Base-by-base conservation (phyloP, 2,888 invertebrate species). In the Andricus quercusramuli region DNA sequence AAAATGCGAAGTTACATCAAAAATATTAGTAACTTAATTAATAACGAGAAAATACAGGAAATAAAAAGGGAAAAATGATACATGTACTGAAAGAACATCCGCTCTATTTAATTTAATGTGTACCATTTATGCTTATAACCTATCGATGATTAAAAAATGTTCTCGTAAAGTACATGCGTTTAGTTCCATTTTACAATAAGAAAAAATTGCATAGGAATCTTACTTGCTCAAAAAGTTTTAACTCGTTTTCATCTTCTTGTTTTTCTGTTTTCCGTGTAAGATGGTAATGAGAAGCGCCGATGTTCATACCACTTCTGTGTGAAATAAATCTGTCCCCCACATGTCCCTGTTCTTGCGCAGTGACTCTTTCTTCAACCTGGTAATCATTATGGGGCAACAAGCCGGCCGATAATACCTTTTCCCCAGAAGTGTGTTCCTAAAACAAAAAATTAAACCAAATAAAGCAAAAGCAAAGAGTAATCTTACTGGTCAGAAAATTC, bases 251-350 rank as follows among this genome's bases (percentile, higher is more conserved):
- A 6, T 77, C 62, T 1, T 51, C 68, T 1, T 20, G 65, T 6
- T 79, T 65, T 15, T 79, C 59, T 0, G 59, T 6, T 29, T 78
- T 32, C 9, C 76, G 83, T 11, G 62, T 86, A 9, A 88, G 82
- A 25, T 84, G 76, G 77, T 87, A 85, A 80, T 87, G 84, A 9
- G 89, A 83, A 5, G 84, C 86, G 5, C 89, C 90, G 29, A 85
- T 20, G 74, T 84, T 86, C n/a, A 86, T 79, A 13, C 85, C 83
- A 3, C 78, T 77, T 56, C 90, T 85, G 1, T 67, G 79, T 6
- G 89, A 86, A 78, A 91, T 89, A 80, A 90, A 91, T 84, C 91
- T 85, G 44, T 91, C 91, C 1, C 77, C 82, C 3, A 13, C 56
- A 41, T 13, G 15, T 15, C 62, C 47, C 22, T 70, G 15, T 51